Evolutionary conservation across 2,113 vertebrate genomes (phyloP).

Genomic region (Neolamprologus hecqui): DNA sequence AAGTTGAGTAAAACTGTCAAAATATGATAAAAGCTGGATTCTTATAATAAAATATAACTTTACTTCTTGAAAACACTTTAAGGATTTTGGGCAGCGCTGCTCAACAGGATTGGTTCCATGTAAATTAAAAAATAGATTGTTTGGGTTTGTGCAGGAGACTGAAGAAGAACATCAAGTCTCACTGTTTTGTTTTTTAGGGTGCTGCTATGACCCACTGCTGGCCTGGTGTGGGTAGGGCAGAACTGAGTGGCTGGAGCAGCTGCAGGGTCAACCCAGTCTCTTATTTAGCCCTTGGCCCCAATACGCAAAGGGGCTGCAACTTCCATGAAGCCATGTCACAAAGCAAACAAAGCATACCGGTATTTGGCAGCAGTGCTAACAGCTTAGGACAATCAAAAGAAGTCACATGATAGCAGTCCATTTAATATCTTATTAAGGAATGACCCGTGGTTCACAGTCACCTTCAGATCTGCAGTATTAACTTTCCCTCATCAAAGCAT

Average conservation of each 20-base stretch:
- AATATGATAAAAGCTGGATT: neutral
- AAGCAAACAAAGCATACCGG: slow-evolving; percentile 47
- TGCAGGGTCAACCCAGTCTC: slow-evolving; percentile 48
- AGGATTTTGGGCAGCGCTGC: neutral
- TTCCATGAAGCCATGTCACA: slow-evolving; percentile 47
- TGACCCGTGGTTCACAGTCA: slow-evolving; percentile 18
- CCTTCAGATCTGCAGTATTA: slow-evolving; percentile 13
- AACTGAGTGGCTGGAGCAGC: slow-evolving; percentile 59
- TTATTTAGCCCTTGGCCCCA: slow-evolving; percentile 46
- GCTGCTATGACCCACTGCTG: neutral
- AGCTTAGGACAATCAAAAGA: slow-evolving; percentile 55
- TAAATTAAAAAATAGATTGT: neutral
- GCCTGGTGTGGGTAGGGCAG: neutral
- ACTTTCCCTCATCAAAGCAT: neutral
- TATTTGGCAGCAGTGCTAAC: slow-evolving; percentile 34
- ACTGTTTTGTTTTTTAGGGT: neutral
- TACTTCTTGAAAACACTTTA: neutral
- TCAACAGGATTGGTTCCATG: neutral
- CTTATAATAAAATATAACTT: neutral
- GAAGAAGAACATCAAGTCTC: neutral
- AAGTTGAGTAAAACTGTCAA: neutral
- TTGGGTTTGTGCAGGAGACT: neutral
- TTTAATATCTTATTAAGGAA: slow-evolving; percentile 36
- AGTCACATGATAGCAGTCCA: slow-evolving; percentile 41
- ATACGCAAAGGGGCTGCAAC: neutral